Evolutionary conservation across 2,888 invertebrate species (phyloP), one percentile per base, ranked within the genome.

Genomic region (Rhyacophila evoluta): DNA sequence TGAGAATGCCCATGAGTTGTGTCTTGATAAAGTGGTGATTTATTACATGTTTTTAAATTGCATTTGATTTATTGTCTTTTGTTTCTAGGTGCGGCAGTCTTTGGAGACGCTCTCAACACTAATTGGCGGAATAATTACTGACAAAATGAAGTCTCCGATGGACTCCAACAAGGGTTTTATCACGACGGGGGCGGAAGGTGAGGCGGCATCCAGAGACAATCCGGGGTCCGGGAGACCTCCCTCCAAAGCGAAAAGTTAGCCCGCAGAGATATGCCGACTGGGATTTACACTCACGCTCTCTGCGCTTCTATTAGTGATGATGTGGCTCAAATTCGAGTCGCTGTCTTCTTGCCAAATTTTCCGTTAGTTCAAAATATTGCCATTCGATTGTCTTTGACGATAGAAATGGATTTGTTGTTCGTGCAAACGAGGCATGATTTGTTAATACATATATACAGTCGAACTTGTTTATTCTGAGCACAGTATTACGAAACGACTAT

Each of bases 71-170:
- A 4, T 33, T 33, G 29, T 33, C 4, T 33, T 4, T 33, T 84
- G n/a, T 84, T 88, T 88, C 1, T 87, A 95, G 95, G 95, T 95
- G 79, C 92, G 95, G 81, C 94, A 95, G 86, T 95, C 95, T 76
- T 86, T 95, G 85, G 95, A 95, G 87, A 94, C 94, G 72, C 87
- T 95, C 83, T 95, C 95, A 25, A 92, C 94, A 83, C 92, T 95
- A 81, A 92, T 92, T 8, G 81, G 77, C 4, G 79, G 79, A 4
- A 82, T 83, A 37, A 79, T 79, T 1, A 73, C 69, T 5, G 81
- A 80, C 76, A 79, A 75, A 55, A 78, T 69, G 33, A 2, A 72
- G 83, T 12, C 74, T 79, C 72, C 75, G 79, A 11, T 84, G 83
- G 83, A 82, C 84, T 12, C 81, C 80, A 19, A 83, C 83, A 67